Base-by-base conservation (phyloP, 2,797 vertebrate genomes). In the Rachycentron canadum region DNA sequence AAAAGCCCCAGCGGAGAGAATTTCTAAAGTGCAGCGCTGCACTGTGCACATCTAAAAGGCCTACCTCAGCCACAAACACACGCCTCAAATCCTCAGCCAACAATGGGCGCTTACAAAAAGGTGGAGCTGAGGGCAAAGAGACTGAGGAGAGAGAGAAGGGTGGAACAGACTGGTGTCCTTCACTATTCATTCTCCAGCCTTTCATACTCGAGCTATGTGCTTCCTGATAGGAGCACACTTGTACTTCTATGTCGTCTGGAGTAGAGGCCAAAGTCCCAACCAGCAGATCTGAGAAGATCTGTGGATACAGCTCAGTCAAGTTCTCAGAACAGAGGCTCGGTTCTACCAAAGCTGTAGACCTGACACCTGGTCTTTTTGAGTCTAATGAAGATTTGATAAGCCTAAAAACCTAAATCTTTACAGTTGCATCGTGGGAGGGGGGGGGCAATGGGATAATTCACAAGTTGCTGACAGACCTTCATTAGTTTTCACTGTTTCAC, bases 1-100 rank as follows among this genome's bases (percentile, higher is more conserved):
- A 81, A 87, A 86, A 88, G 67, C 76, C 69, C 76, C 74, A 70
- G 82, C 68, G 83, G 82, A 91, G 91, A 92, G 82, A 67, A 86
- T 89, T 86, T 91, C 76, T 88, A 79, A 91, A 90, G 89, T 90
- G 89, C 82, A 77, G 72, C 3, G n/a, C 87, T 87, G 86, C 87
- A 83, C 81, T 88, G 86, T 89, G 71, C 61, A 84, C 84, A 82
- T 88, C 81, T 89, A 86, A 82, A 91, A 88, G 72, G 72, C 76
- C 82, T 76, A 66, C 71, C 79, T 88, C 86, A 89, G 89, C 82
- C 86, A 81, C 82, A 86, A 82, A 81, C 73, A 73, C 82, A 78
- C 58, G 68, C 80, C 86, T 88, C 74, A 90, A 87, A 93, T 88
- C 86, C 81, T 79, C 83, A 36, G 75, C 80, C 85, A 88, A 92